Conservation (phyloP, 2,888 invertebrate genomes). For the Pyrrhia umbra region DNA sequence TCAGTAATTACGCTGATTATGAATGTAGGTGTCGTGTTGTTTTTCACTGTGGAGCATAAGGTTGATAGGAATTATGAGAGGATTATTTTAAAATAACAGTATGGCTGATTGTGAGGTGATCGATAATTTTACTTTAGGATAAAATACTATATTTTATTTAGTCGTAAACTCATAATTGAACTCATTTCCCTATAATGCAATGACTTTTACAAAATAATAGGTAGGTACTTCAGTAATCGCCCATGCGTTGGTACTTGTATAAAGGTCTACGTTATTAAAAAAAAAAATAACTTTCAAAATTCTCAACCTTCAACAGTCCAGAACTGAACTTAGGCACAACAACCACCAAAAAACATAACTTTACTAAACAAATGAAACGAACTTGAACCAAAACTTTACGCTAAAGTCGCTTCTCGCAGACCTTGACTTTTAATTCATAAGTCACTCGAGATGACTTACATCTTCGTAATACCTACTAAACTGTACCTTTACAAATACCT, state of each 20-base stretch:
- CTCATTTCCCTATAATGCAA: no score
- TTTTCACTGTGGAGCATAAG: constrained; percentile 48
- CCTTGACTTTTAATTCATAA: constrained; percentile 5
- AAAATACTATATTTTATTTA: not conserved
- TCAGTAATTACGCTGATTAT: constrained; percentile 88
- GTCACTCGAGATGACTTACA: not conserved
- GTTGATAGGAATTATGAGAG: constrained; percentile 27
- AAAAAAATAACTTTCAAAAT: not conserved
- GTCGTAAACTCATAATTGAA: not conserved
- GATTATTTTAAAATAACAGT: constrained; percentile 5
- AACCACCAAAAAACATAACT: not conserved
- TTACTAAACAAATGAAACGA: constrained; percentile 23
- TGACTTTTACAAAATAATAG: no score
- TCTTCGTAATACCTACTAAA: not conserved
- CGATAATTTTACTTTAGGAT: not conserved
- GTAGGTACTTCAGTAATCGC: no score
- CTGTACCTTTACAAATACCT: not conserved
- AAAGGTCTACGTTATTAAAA: no score
- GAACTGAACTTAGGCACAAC: not conserved
- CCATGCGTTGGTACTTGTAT: no score
- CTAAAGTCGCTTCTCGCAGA: not conserved
- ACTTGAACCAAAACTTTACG: constrained; percentile 2
- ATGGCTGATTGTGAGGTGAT: not conserved
- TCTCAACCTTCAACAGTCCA: not conserved
- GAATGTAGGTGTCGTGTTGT: constrained; percentile 77